Percentiles rank a stretch among this genome's conserved stretches.
phyloP scores from a whole-genome alignment of 2,888 invertebrate species.

The Desoria tigrina region DNA sequence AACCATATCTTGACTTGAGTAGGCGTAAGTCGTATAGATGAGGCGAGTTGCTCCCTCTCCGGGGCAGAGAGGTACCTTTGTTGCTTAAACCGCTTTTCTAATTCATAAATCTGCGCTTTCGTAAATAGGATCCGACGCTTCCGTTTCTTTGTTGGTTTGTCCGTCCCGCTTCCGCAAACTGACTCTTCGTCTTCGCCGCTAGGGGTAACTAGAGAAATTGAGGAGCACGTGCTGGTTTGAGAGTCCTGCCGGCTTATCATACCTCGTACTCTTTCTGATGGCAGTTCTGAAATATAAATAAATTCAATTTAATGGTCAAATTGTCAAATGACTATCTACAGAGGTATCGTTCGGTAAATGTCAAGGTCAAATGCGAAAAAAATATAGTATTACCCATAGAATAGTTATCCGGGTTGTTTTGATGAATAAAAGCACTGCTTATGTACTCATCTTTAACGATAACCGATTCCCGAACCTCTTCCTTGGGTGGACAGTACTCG shows the following conservation, averaged over 20 bases:
- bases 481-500: conserved; percentile 3
- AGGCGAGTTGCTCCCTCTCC: conserved; percentile 94
- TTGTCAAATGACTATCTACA: conserved; percentile 33
- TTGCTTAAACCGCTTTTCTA: conserved; percentile 91
- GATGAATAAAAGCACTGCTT: conserved; percentile 12
- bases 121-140: conserved; percentile 96
- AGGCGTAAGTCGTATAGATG: conserved; percentile 89
- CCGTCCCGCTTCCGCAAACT: background rate
- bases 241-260: conserved; percentile 47
- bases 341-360: conserved; percentile 10
- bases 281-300: too few relatives aligned
- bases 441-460: conserved; percentile 52
- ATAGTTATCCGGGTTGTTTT: background rate
- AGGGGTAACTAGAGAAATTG: conserved; percentile 33
- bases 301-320: too few relatives aligned
- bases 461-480: conserved; percentile 50
- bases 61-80: conserved; percentile 97
- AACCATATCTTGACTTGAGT: conserved; percentile 72
- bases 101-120: conserved; percentile 93
- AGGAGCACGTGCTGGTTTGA: conserved; percentile 42
- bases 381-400: too few relatives aligned
- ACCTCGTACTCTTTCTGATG: background rate
- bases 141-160: conserved; percentile 72
- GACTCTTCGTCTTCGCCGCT: conserved; percentile 36
- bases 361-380: too few relatives aligned